A percentile compares a stretch with the other conserved stretches of the same genome.
Conservation (phyloP, 2,797 vertebrate genomes). For the Spizella passerina region DNA sequence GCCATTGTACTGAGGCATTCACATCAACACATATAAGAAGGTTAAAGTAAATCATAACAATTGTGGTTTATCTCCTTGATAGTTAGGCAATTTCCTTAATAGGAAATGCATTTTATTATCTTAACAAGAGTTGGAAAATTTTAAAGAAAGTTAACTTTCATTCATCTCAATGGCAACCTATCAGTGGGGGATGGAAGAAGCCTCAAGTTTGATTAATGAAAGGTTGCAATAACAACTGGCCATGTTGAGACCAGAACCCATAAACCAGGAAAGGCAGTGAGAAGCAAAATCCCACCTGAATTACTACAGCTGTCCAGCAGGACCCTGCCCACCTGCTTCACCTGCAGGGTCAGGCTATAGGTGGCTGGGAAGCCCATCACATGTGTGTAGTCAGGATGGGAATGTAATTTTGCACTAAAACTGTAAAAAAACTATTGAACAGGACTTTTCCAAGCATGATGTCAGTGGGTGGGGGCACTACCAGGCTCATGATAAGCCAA, state of each 20-base stretch:
- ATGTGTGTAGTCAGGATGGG: not conserved
- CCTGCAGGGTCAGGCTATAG: not conserved
- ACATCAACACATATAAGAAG: not conserved
- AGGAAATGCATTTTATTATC: not conserved
- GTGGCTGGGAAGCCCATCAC: not conserved
- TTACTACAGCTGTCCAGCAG: not conserved
- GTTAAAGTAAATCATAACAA: not conserved
- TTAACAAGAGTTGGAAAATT: not conserved
- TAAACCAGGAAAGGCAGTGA: not conserved
- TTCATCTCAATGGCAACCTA: not conserved
- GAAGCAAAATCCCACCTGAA: not conserved
- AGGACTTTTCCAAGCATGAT: slow-evolving; percentile 19
- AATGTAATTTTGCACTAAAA: not conserved
- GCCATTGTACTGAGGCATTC: not conserved
- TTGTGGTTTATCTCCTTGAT: not conserved
- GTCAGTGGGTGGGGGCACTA: slow-evolving; percentile 52
- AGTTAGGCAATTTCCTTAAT: not conserved
- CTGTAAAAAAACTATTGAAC: not conserved
- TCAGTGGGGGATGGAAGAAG: not conserved
- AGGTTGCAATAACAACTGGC: not conserved
- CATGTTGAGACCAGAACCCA: not conserved
- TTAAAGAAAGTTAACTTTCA: not conserved
- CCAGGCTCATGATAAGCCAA: not conserved
- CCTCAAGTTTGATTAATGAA: not conserved
- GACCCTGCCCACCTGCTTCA: not conserved